Conservation (phyloP, 2,888 invertebrate genomes). For the Operophtera brumata region DNA sequence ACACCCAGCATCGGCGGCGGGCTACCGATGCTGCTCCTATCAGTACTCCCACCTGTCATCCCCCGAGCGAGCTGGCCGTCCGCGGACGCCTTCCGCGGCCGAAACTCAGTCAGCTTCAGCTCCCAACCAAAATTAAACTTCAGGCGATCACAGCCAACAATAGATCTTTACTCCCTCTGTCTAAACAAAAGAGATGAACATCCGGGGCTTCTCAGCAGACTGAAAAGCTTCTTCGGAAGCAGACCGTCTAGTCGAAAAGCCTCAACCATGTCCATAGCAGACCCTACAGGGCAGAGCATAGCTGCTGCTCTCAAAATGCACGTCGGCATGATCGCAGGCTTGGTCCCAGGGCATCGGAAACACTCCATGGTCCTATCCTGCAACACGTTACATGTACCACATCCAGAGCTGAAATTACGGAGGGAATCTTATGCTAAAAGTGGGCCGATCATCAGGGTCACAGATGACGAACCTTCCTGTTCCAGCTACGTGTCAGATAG, state of each 20-base stretch:
- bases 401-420: slow-evolving; percentile 64
- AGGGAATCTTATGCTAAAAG: slow-evolving; percentile 81
- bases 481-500: slow-evolving; percentile 55
- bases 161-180: slow-evolving; percentile 81
- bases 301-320: slow-evolving; percentile 86
- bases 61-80: slow-evolving; percentile 90
- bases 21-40: slow-evolving; percentile 84
- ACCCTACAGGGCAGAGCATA: slow-evolving; percentile 81
- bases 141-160: slow-evolving; percentile 78
- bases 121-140: slow-evolving; percentile 84
- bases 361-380: slow-evolving; percentile 81
- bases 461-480: slow-evolving; percentile 73
- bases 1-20: slow-evolving; percentile 86
- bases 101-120: slow-evolving; percentile 83
- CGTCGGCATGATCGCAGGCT: slow-evolving; percentile 85
- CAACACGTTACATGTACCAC: slow-evolving; percentile 80
- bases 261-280: slow-evolving; percentile 83
- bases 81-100: slow-evolving; percentile 82
- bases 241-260: slow-evolving; percentile 84
- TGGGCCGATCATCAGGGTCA: slow-evolving; percentile 82
- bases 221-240: slow-evolving; percentile 83
- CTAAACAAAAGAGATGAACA: slow-evolving; percentile 79
- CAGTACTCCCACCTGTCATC: slow-evolving; percentile 87
- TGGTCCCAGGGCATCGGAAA: slow-evolving; percentile 84
- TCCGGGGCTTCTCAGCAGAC: slow-evolving; percentile 75